Evolutionary conservation across 2,888 invertebrate genomes (phyloP), one percentile per base, ranked within the genome.

Genomic region (Fragum sueziense): DNA sequence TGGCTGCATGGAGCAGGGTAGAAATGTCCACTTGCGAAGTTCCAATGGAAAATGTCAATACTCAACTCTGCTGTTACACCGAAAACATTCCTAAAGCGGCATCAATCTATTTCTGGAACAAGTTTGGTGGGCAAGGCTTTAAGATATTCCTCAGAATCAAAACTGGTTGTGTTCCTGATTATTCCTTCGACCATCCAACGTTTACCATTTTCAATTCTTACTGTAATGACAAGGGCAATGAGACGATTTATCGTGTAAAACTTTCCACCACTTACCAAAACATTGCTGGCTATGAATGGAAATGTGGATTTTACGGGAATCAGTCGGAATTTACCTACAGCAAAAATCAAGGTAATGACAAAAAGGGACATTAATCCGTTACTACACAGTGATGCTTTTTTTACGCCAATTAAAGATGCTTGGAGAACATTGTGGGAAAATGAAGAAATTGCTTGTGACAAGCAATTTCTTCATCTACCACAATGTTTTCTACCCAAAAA

Each of bases 251-350:
- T 29, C 20, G 27, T 9, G 6, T 59, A 9, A 6, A 11, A 9
- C 27, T 59, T 4, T 59, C 29, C 14, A 9, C 7, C 6, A 9
- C 59, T 27, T 27, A 59, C 29, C 6, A 11, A 6, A 6, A 27
- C 4, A 9, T 22, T 25, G 25, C 22, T 14, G n/a, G 37, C 14
- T n/a, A 62, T 27, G 27, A 33, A 0, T 76, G 70, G 70, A 47
- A 57, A 37, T 76, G 75, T 37, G 75, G 75, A 22, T 76, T 62
- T 70, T 76, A 76, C 65, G 75, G 75, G 11, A 70, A 76, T 54
- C 47, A 51, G n/a, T 61, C 75, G 0, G 6, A 2, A 22, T 51
- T 65, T 22, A 52, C 51, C n/a, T 9, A 65, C 14, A 67, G 51
- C 0, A 31, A 29, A 33, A 65, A 61, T 17, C 25, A 67, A 14